These are phyloP conservation scores for Brotula barbata DNA, from an alignment of 2,797 vertebrate species.

Conservation along the genomic window DNA sequence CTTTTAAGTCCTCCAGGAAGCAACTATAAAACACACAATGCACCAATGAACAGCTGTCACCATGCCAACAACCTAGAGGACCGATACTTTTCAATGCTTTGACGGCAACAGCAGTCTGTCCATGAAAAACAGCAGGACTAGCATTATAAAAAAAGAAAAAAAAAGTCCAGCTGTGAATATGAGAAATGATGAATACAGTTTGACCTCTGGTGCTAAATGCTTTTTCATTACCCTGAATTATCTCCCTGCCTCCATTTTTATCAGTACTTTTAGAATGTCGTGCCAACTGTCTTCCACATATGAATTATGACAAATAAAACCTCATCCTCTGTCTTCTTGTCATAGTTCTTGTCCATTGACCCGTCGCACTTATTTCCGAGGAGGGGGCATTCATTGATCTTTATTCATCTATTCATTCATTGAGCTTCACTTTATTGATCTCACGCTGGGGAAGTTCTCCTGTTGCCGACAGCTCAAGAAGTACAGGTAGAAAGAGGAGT, in stretches of 20 bases:
- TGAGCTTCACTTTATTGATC: too few relatives aligned
- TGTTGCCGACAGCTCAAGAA: too few relatives aligned
- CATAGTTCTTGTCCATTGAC: constrained; percentile 27
- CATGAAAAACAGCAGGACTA: constrained; percentile 57
- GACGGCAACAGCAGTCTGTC: constrained; percentile 62
- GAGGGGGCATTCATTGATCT: too few relatives aligned
- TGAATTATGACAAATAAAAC: constrained; percentile 33
- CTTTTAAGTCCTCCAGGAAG: constrained; percentile 48
- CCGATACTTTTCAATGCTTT: constrained; percentile 57
- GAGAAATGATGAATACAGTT: constrained; percentile 61
- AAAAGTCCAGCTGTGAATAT: constrained; percentile 69
- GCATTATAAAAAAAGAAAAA: constrained; percentile 70
- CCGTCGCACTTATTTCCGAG: not conserved
- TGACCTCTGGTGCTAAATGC: constrained; percentile 63
- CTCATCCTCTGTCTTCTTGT: constrained; percentile 8
- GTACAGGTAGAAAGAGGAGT: too few relatives aligned
- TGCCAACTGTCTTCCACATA: constrained; percentile 26
- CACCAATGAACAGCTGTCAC: constrained; percentile 66
- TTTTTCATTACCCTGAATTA: constrained; percentile 62
- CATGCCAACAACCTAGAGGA: constrained; percentile 60
- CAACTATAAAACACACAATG: constrained; percentile 65
- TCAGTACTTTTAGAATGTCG: constrained; percentile 23
- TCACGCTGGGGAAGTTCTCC: too few relatives aligned
- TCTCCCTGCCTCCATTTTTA: constrained; percentile 41
- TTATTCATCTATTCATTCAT: too few relatives aligned